Evolutionary conservation across 2,888 invertebrate genomes (phyloP), one percentile per base, ranked within the genome.

Genomic region (Meiosimyza platycephala): DNA sequence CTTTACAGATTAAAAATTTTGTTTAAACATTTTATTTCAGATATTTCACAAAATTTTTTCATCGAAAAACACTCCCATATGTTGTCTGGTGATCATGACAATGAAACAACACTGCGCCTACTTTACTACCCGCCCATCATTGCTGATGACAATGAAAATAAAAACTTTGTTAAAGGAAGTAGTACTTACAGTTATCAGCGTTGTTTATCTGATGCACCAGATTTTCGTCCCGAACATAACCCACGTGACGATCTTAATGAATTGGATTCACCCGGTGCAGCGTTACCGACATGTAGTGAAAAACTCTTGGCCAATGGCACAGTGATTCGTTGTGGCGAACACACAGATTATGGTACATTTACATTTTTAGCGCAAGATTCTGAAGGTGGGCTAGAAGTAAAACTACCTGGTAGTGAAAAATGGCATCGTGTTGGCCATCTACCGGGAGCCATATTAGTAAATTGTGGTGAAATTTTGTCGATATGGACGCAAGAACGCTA

Each of bases 361-460:
- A 94, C 94, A 16, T 88, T 94, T 74, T 88, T 94, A 59, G 90
- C 93, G 52, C 90, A 93, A 87, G 94, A 94, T 83, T 91, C 92
- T 55, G 93, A 93, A 79, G 93, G 94, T 16, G 94, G 94, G 1
- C 88, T 94, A 12, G 87, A 87, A 74, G 85, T 93, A 55, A 91
- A 91, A 83, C 86, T 91, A 75, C 90, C 90, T 12, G 90, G 90
- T 66, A 90, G 90, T 77, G 91, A 91, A 50, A 90, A 91, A 78
- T 95, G 93, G 93, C 90, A 92, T 79, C 89, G 92, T 52, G 93
- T 94, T 4, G 92, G 92, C 1, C 93, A 94, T 80, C 89, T 94
- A 67, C 93, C 93, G 0, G 93, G 93, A 48, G 92, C 94, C 40
- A 92, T 94, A 78, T 88, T 95, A 62, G 90, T 95, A 48, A 94